Base-by-base conservation (phyloP, 2,113 vertebrate species). In the Melanocharis versteri region DNA sequence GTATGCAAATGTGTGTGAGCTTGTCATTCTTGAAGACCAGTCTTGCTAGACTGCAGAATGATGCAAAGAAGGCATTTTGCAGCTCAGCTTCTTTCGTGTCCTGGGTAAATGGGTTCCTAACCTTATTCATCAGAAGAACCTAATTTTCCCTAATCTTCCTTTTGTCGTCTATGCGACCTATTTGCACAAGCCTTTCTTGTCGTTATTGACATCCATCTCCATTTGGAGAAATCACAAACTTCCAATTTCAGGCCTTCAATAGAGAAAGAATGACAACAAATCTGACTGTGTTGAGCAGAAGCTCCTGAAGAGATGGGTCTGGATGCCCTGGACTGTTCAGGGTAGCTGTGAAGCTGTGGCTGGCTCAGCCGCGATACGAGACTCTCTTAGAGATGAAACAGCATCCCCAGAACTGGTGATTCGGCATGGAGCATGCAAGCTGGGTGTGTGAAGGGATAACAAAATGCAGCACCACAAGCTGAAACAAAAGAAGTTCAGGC, bases 401-500 rank as follows among this genome's bases (percentile, higher is more conserved):
- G 2, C 4, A 48, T 44, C 10, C 6, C 7, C 2, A n/a, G 16
- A 4, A 56, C 18, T 35, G 17, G 20, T 80, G 21, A 23, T 3
- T 13, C 9, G 12, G 5, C 11, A 33, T 14, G 11, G 16, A 66
- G 13, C 7, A 68, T 24, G 33, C 0, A 5, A 57, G 2, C 8
- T 51, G 37, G 22, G 7, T 58, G 7, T 1, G 1, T 58, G 12
- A 28, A 2, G 0, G 4, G 6, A 64, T 9, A 9, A 6, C 33
- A 22, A 77, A 9, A 81, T 20, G 9, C 47, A 47, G 8, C 7
- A 61, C 18, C 39, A 42, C 11, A 42, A 42, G 13, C 17, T 57
- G 40, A 65, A 68, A 53, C 12, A 50, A 26, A 61, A 60, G 6
- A 61, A 51, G 6, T 19, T 72, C 24, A 40, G 19, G 16, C 7